These are phyloP conservation scores for Bombus difficillimus DNA, from an alignment of 1,140 invertebrate genomes.

Conservation along the genomic window DNA sequence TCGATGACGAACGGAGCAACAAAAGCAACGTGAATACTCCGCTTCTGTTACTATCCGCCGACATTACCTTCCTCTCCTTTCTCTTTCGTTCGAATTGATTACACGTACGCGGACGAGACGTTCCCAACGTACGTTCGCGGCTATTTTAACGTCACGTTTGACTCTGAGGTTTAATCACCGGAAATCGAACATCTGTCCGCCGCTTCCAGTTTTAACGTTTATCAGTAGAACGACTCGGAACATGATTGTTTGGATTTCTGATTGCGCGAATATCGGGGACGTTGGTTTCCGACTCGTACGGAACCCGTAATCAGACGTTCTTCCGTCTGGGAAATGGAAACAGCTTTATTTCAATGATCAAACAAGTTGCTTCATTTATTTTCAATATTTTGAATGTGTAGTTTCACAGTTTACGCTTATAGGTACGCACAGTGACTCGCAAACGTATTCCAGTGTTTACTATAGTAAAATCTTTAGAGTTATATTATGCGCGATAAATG, in stretches of 20 bases:
- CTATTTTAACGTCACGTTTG: not conserved
- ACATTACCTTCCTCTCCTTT: conserved; percentile 1
- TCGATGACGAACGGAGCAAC: conserved; percentile 18
- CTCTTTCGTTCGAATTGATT: not conserved
- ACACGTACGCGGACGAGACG: not conserved
- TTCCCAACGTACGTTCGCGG: not conserved
- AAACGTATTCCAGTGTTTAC: too few relatives aligned
- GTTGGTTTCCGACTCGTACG: too few relatives aligned
- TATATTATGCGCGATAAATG: too few relatives aligned
- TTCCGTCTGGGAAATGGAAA: not conserved
- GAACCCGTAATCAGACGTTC: not conserved
- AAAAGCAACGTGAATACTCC: not conserved
- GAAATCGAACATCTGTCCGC: conserved; percentile 22
- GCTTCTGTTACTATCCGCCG: not conserved
- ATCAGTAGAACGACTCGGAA: not conserved
- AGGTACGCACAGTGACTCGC: too few relatives aligned
- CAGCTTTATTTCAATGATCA: not conserved
- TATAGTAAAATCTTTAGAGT: too few relatives aligned
- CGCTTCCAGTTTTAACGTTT: conserved; percentile 11
- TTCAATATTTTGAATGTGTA: not conserved
- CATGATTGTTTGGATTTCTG: not conserved
- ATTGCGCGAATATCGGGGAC: not conserved
- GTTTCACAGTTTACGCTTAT: not conserved
- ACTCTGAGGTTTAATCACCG: conserved; percentile 24
- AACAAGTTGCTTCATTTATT: not conserved